These are phyloP conservation scores for Plagiodera versicolora DNA, from an alignment of 2,888 invertebrate genomes.

Conservation along the genomic window DNA sequence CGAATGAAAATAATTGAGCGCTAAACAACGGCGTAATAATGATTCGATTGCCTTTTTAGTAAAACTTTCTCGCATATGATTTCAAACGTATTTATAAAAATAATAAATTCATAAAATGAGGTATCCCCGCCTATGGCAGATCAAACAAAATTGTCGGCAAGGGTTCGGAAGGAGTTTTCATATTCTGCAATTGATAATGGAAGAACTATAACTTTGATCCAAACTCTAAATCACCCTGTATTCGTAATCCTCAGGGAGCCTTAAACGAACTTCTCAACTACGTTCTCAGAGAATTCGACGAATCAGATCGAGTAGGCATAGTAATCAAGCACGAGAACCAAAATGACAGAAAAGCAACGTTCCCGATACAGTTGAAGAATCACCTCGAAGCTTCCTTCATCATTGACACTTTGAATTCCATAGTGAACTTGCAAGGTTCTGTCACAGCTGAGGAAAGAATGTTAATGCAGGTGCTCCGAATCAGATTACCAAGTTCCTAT, in stretches of 20 bases:
- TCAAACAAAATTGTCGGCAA: too few relatives aligned
- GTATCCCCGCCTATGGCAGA: too few relatives aligned
- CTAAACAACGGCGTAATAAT: too few relatives aligned
- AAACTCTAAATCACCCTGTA: too few relatives aligned
- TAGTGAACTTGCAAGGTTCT: constrained; percentile 12
- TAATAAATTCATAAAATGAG: too few relatives aligned
- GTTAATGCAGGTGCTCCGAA: constrained; percentile 26
- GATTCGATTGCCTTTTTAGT: too few relatives aligned
- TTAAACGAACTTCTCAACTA: constrained; percentile 24
- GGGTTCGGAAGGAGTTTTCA: too few relatives aligned
- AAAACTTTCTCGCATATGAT: too few relatives aligned
- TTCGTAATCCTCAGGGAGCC: constrained; percentile 15
- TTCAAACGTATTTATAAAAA: too few relatives aligned
- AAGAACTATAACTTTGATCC: too few relatives aligned
- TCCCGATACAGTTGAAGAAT: constrained; percentile 23
- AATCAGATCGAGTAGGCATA: constrained; percentile 26
- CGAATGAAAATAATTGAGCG: too few relatives aligned
- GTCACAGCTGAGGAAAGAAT: constrained; percentile 22
- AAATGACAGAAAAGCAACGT: constrained; percentile 17
- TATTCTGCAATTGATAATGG: too few relatives aligned
- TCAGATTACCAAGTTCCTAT: constrained; percentile 19
- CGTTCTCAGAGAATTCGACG: constrained; percentile 23
- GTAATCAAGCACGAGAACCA: constrained; percentile 25
- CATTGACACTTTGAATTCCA: constrained; percentile 20
- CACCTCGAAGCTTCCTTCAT: constrained; percentile 17